Evolutionary conservation across 1,140 invertebrate species (phyloP), one percentile per base, ranked within the genome.

Genomic region (Mya arenaria): DNA sequence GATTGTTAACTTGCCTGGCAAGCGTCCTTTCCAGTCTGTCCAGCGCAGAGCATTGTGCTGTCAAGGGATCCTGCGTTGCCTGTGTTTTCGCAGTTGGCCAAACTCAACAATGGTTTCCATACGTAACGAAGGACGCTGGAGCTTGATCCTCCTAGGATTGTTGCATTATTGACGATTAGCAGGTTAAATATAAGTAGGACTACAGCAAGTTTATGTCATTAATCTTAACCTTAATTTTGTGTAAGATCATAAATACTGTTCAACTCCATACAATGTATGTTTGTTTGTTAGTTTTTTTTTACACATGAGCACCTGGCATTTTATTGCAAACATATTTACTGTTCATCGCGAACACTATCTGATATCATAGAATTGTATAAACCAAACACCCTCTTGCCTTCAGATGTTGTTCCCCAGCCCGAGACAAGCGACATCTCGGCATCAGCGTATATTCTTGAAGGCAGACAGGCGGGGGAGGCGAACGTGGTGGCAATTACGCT

Each of bases 1-100:
- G n/a, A n/a, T n/a, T n/a, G n/a, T n/a, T n/a, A n/a, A n/a, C 44
- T 81, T 52, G 73, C 82, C 74, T 84, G 82, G 32, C 82, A 84
- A 28, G 82, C 82, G 48, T 84, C 82, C 73, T 72, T 79, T 23
- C 82, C 82, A 10, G 41, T 68, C n/a, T 17, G 25, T 10, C 82
- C 82, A 30, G 66, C 82, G 41, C 82, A 84, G 17, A 84, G 28
- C 82, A 84, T 84, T 25, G 74, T 73, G 17, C 41, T 41, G 17
- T 65, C 62, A 4, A 77, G 19, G n/a, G 39, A 10, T n/a, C 60
- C 41, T n/a, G 15, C 44, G 23, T 66, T 66, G 13, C 34, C 30
- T 32, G 74, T 66, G 23, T 13, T 0, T 66, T 66, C 62, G 48
- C 74, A 77, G 44, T 23, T 30, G 3, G 17, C 6, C 25, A 39